These are phyloP conservation scores for Drosophila parvula DNA, from an alignment of 1,140 invertebrate species.

Conservation along the genomic window DNA sequence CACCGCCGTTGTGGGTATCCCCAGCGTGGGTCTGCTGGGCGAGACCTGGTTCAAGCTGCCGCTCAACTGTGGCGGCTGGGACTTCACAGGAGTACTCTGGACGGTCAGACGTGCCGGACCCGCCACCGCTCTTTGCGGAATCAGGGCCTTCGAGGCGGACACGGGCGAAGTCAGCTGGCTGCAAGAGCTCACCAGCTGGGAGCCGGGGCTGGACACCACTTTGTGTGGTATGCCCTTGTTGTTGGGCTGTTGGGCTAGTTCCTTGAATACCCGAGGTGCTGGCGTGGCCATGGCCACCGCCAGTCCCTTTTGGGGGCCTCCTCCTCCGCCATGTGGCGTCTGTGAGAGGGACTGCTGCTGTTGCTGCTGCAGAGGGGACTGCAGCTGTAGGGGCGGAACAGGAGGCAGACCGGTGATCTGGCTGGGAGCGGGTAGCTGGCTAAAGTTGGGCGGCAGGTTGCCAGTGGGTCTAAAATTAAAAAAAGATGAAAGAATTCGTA, in stretches of 20 bases:
- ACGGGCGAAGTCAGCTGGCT: slow-evolving; percentile 35
- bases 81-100: slow-evolving; percentile 85
- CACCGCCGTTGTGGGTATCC: slow-evolving; percentile 53
- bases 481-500: not conserved
- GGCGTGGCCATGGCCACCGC: slow-evolving; percentile 80
- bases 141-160: slow-evolving; percentile 37
- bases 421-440: slow-evolving; percentile 50
- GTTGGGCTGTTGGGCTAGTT: slow-evolving; percentile 73
- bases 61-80: slow-evolving; percentile 87
- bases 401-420: slow-evolving; percentile 64
- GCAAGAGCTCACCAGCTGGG: slow-evolving; percentile 3
- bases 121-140: slow-evolving; percentile 74
- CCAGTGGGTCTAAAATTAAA: slow-evolving; percentile 51
- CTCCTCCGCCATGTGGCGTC: slow-evolving; percentile 6
- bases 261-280: slow-evolving; percentile 77
- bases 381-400: slow-evolving; percentile 35
- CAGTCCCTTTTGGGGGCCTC: slow-evolving; percentile 44
- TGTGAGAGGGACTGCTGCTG: slow-evolving; percentile 23
- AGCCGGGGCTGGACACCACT: slow-evolving; percentile 31
- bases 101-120: slow-evolving; percentile 84
- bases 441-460: slow-evolving; percentile 65
- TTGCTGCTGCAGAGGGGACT: slow-evolving; percentile 24
- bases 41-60: slow-evolving; percentile 83
- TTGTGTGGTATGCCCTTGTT: slow-evolving; percentile 45
- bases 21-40: slow-evolving; percentile 58